Base-by-base conservation (phyloP, 2,797 vertebrate genomes). In the Rhadinocentrus ornatus region DNA sequence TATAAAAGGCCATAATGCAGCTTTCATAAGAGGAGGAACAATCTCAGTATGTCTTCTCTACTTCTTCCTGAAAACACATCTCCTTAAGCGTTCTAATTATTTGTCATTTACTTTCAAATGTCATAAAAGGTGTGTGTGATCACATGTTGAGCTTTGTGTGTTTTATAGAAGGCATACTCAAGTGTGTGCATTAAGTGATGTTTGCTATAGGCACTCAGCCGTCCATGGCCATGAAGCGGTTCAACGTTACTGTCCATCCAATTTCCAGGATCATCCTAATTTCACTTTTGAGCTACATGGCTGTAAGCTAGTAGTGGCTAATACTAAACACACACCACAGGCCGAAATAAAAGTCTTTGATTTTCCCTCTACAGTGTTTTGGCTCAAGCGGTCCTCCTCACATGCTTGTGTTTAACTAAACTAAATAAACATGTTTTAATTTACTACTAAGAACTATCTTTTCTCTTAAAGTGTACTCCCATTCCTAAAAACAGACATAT, bases 131-230 rank as follows among this genome's bases (percentile, higher is more conserved):
- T 46, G 56, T 66, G 50, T 62, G 73, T 73, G 77, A 81, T 84
- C 66, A 32, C 39, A 64, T 66, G 59, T 65, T n/a, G 1, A 69
- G 9, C 24, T 50, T 1, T 53, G 32, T 20, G 67, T 48, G 35
- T 54, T 69, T 61, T 57, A 39, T 52, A 37, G 57, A 59, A 58
- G 34, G 62, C 41, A n/a, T 63, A 75, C 65, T 73, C 58, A 55
- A 70, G 75, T 66, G 85, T 81, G 74, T 74, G 66, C 71, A 62
- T 70, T 76, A 86, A 91, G 81, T 81, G 78, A 83, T 78, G 76
- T 87, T 89, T 86, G 78, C 86, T 80, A 64, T 83, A 82, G 80
- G 81, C 80, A 84, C 82, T 89, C 72, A 31, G 63, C 66, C 18
- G n/a, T 54, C 80, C 70, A 69, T 82, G 81, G 83, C 75, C 69